Conservation (phyloP, 92 coral and sea anemone species). For the Bergia sp. region DNA sequence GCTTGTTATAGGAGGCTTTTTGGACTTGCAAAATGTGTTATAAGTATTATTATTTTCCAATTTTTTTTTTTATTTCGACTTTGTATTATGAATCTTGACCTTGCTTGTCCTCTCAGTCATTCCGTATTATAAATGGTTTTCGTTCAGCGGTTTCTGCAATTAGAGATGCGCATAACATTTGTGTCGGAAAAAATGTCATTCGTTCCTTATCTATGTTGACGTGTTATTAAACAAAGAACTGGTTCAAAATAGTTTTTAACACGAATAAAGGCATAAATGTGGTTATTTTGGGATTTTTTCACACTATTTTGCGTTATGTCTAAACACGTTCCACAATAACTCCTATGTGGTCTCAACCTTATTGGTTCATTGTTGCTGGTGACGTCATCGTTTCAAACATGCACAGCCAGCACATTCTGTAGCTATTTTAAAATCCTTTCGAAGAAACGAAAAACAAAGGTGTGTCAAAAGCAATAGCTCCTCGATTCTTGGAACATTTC, state of each 20-base stretch:
- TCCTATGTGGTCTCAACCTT: not conserved
- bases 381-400: conserved; percentile 1
- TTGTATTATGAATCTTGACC: too few relatives aligned
- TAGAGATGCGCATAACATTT: too few relatives aligned
- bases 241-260: not conserved
- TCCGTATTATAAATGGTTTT: too few relatives aligned
- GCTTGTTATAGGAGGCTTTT: too few relatives aligned
- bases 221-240: not conserved
- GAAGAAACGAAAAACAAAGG: not conserved
- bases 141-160: too few relatives aligned
- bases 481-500: not conserved
- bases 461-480: not conserved
- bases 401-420: conserved; percentile 14
- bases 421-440: not conserved
- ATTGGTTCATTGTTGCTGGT: not conserved
- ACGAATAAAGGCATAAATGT: not conserved
- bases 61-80: too few relatives aligned
- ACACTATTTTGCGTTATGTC: not conserved
- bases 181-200: not conserved
- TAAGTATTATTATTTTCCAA: too few relatives aligned
- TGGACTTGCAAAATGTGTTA: too few relatives aligned
- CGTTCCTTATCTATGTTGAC: not conserved
- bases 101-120: too few relatives aligned
- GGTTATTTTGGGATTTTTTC: not conserved
- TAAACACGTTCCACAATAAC: not conserved